Conservation (phyloP, 1,140 invertebrate genomes). For the Calephelis virginiensis region DNA sequence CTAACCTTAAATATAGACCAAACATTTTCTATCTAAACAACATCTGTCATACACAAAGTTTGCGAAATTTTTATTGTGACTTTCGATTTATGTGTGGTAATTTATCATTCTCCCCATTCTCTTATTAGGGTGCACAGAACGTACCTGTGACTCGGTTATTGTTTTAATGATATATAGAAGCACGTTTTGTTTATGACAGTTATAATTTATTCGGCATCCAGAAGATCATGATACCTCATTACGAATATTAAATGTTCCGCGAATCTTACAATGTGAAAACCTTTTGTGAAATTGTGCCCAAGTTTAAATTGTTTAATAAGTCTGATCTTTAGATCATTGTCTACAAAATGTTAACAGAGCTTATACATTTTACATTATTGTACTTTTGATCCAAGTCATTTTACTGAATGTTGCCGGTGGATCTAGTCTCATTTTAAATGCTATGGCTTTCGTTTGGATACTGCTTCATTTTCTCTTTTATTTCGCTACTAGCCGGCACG, state of each 20-base stretch:
- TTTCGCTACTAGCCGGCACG: too few relatives aligned
- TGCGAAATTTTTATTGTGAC: neutral
- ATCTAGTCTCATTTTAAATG: too few relatives aligned
- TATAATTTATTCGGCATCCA: constrained; percentile 41
- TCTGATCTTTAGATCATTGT: neutral
- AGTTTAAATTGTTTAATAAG: constrained; percentile 1
- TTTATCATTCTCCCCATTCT: constrained; percentile 12
- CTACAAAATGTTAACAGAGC: neutral
- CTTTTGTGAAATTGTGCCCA: constrained; percentile 6
- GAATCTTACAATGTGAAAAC: neutral
- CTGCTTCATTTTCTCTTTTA: too few relatives aligned
- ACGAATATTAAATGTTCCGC: neutral
- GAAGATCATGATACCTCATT: constrained; percentile 12
- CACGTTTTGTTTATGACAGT: constrained; percentile 37
- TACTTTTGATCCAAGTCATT: too few relatives aligned
- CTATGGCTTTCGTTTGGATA: too few relatives aligned
- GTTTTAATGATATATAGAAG: constrained; percentile 46
- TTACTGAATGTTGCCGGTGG: too few relatives aligned
- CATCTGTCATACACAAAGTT: neutral
- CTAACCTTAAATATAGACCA: too few relatives aligned
- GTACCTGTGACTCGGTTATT: constrained; percentile 32
- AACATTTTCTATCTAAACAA: too few relatives aligned
- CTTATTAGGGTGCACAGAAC: constrained; percentile 1
- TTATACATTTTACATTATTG: neutral
- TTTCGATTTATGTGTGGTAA: constrained; percentile 1